phyloP scores from a whole-genome alignment of 2,888 invertebrate species.

The Arctia plantaginis region DNA sequence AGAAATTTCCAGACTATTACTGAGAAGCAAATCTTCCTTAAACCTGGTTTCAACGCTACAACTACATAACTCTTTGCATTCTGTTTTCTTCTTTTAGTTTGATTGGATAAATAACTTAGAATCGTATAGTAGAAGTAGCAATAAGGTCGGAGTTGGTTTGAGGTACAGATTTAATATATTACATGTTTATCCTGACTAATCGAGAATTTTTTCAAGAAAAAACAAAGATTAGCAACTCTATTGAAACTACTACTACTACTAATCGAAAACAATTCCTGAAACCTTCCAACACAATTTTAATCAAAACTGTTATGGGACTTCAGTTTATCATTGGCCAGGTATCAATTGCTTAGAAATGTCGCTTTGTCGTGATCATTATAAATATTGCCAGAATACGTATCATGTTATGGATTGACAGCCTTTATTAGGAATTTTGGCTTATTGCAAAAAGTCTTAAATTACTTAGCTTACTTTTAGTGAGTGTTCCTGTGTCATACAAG shows the following conservation, averaged over 20 bases:
- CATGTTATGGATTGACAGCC: neutral
- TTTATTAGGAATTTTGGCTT: neutral
- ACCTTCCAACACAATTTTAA: neutral
- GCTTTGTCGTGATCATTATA: neutral
- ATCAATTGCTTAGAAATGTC: neutral
- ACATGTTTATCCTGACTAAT: neutral
- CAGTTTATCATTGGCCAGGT: neutral
- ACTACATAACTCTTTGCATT: neutral
- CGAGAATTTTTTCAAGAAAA: neutral
- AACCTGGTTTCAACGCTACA: neutral
- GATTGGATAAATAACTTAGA: neutral
- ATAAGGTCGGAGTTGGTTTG: neutral
- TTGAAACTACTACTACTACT: neutral
- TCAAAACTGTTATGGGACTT: neutral
- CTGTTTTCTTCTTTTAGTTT: neutral
- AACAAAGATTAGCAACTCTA: too few relatives aligned
- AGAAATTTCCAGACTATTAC: neutral
- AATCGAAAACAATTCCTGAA: too few relatives aligned
- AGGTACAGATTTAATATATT: neutral
- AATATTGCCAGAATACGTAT: neutral
- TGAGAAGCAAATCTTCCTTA: neutral
- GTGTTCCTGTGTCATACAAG: neutral
- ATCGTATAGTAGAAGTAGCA: neutral
- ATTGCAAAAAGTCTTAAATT: neutral
- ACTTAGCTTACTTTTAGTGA: neutral